Percentiles rank a stretch among this genome's conserved stretches.
These are phyloP conservation scores for Lasioglossum villosulum DNA, from an alignment of 2,888 invertebrate genomes.

Conservation along the genomic window DNA sequence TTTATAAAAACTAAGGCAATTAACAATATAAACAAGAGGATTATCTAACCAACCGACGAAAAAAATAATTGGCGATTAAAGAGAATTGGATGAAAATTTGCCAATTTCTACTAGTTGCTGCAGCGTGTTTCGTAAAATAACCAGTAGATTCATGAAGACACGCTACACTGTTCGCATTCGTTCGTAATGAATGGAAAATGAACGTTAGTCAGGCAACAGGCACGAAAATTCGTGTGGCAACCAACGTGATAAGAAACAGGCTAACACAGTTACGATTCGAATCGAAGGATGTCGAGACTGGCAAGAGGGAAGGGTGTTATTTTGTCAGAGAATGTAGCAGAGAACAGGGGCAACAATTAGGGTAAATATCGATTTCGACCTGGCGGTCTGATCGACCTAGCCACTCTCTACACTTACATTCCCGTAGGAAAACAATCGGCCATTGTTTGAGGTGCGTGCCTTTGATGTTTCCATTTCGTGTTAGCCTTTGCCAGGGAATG, in stretches of 20 bases:
- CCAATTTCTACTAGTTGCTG: neutral
- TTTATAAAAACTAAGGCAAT: neutral
- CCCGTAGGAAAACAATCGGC: conserved; percentile 34
- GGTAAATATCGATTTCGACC: conserved; percentile 62
- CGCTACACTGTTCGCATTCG: neutral
- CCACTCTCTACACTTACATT: conserved; percentile 20
- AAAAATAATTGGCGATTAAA: neutral
- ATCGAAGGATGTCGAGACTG: neutral
- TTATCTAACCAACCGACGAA: no score
- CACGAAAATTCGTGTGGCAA: neutral
- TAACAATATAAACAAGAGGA: no score
- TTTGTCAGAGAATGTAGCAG: conserved; percentile 8
- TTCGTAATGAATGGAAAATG: neutral
- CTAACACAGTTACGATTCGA: conserved; percentile 14
- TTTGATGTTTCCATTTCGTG: conserved; percentile 5
- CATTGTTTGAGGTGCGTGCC: conserved; percentile 17
- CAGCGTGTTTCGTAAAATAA: neutral
- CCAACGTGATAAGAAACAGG: conserved; percentile 23
- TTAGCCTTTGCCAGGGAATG: neutral
- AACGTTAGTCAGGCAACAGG: neutral
- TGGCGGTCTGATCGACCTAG: conserved; percentile 42
- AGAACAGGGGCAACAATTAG: conserved; percentile 54
- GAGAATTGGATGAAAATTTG: neutral
- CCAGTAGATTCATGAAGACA: neutral
- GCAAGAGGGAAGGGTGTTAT: neutral